Conservation (phyloP, 2,888 invertebrate species). For the Emmelina monodactyla region DNA sequence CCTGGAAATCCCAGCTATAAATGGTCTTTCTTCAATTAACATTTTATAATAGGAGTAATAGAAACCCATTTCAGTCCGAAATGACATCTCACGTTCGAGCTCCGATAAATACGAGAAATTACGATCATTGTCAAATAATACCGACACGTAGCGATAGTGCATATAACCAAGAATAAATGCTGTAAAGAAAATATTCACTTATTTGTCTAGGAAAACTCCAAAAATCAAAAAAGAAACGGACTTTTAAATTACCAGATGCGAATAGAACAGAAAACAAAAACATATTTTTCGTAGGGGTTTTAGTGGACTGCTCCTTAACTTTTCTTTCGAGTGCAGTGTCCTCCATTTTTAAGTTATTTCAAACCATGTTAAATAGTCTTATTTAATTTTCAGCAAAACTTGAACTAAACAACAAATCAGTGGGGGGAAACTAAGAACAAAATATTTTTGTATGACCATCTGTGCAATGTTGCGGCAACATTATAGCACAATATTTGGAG, state of each 20-base stretch:
- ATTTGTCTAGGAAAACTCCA: neutral
- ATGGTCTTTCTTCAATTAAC: constrained; percentile 68
- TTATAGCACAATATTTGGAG: too few relatives aligned
- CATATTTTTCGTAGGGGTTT: too few relatives aligned
- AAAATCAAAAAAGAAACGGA: neutral
- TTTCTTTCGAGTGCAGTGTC: too few relatives aligned
- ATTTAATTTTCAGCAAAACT: too few relatives aligned
- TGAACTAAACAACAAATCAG: too few relatives aligned
- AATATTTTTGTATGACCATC: too few relatives aligned
- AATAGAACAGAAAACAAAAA: too few relatives aligned
- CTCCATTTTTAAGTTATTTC: too few relatives aligned
- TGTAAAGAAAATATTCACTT: constrained; percentile 27
- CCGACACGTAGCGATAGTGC: constrained; percentile 73
- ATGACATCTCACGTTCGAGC: constrained; percentile 84
- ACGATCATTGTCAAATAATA: constrained; percentile 82
- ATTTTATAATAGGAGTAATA: constrained; percentile 91
- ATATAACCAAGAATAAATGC: constrained; percentile 66
- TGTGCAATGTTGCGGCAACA: too few relatives aligned
- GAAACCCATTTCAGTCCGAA: constrained; percentile 88
- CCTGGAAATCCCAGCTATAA: constrained; percentile 66
- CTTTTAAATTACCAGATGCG: neutral
- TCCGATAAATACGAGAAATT: constrained; percentile 86
- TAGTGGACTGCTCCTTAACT: too few relatives aligned
- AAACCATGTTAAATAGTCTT: too few relatives aligned
- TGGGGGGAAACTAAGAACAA: too few relatives aligned